Evolutionary conservation across 2,888 invertebrate species (phyloP).

Genomic region (Endotricha flammealis): DNA sequence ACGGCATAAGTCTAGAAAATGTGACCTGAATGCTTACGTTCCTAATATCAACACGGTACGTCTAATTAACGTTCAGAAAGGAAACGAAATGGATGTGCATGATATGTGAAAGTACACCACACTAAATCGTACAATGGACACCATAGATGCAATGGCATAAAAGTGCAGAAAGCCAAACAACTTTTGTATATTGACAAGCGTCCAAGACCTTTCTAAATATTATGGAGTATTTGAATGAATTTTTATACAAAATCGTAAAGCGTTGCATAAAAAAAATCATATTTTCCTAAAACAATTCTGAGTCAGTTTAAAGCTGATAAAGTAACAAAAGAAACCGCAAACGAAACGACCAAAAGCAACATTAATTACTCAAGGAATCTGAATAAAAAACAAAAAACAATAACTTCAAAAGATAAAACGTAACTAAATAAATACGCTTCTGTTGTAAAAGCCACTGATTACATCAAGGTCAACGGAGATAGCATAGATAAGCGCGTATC

Average conservation of each 20-base stretch:
- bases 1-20: not conserved
- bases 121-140: not conserved
- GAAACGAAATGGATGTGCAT: constrained; percentile 25
- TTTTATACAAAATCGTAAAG: no score
- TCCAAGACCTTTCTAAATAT: no score
- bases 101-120: constrained; percentile 3
- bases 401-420: no score
- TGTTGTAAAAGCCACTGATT: not conserved
- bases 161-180: not conserved
- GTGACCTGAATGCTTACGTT: not conserved
- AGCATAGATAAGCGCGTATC: constrained; percentile 33
- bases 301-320: no score
- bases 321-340: no score
- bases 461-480: constrained; percentile 46
- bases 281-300: no score
- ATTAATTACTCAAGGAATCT: no score
- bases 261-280: no score
- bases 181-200: not conserved
- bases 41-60: constrained; percentile 33
- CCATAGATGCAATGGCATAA: not conserved
- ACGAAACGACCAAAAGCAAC: no score
- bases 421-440: not conserved
- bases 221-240: no score
- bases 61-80: constrained; percentile 29
- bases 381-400: no score